Evolutionary conservation across 2,797 vertebrate species (phyloP), one percentile per base, ranked within the genome.

Genomic region (Phrynocephalus guinanensis): DNA sequence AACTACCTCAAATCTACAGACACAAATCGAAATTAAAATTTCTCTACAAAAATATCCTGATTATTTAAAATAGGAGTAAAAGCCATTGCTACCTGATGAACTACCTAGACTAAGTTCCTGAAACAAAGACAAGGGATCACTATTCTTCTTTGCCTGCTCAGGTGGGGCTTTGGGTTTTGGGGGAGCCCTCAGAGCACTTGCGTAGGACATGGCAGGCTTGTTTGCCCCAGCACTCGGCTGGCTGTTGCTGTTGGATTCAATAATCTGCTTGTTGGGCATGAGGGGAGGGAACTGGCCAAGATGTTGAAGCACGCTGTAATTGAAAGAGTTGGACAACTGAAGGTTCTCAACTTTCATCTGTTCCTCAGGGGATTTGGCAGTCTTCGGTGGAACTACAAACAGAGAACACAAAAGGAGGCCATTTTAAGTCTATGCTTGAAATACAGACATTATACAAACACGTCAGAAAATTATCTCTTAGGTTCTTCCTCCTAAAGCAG

Each of bases 21-120:
- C 95, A 96, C 90, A 96, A 97, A 97, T 95, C 96, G 94, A 96
- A 96, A 95, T 94, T 90, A 94, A 93, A 96, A 93, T 90, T 95
- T 95, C 95, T 96, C 95, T 96, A 96, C 95, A 92, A 96, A 95
- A 94, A 95, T 95, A 95, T 95, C 91, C 92, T 94, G 96, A 96
- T 99, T 97, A 99, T 97, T 99, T 99, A 98, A 99, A 99, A 97
- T 99, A 99, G 93, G 99, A 99, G 96, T 99, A 99, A 97, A 99
- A 99, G 96, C 99, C 99, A 91, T 99, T 99, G 98, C 98, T 99
- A 98, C 98, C 98, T 86, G 98, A 98, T 95, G 98, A 98, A 97
- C 99, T 99, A 96, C 99, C 98, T 97, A 99, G 98, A 97, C 98
- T 99, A 95, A 99, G 98, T 97, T 99, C 97, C 96, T 99, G 99